Conservation (phyloP, 2,797 vertebrate species). For the Sparidentex hasta region DNA sequence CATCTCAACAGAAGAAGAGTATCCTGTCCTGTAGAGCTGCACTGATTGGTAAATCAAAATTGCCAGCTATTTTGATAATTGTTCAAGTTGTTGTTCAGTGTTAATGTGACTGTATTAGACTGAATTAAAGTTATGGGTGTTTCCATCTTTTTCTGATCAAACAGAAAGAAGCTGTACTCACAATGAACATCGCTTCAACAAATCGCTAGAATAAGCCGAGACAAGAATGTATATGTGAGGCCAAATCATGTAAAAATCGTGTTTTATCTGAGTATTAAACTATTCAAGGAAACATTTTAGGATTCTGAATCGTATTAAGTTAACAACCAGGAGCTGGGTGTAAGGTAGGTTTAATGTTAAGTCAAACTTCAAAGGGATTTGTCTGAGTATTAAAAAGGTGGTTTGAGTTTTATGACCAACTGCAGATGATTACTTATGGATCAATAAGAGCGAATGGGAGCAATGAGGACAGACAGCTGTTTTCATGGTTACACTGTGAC, state of each 20-base stretch:
- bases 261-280: neutral
- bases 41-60: no score
- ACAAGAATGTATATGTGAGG: neutral
- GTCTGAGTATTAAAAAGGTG: neutral
- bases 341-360: neutral
- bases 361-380: conserved; percentile 2
- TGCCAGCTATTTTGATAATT: no score
- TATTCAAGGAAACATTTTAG: neutral
- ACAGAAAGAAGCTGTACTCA: neutral
- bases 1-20: neutral
- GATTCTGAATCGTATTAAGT: neutral
- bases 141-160: neutral
- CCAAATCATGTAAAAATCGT: neutral
- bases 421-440: conserved; percentile 49
- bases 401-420: conserved; percentile 10
- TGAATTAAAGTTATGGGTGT: neutral
- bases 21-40: neutral
- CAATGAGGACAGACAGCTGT: conserved; percentile 46
- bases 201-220: neutral
- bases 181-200: neutral
- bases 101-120: neutral
- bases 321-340: neutral
- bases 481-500: conserved; percentile 22
- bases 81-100: no score
- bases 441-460: conserved; percentile 49